phyloP scores from a whole-genome alignment of 1,140 invertebrate species.

The Ceratina australensis region DNA sequence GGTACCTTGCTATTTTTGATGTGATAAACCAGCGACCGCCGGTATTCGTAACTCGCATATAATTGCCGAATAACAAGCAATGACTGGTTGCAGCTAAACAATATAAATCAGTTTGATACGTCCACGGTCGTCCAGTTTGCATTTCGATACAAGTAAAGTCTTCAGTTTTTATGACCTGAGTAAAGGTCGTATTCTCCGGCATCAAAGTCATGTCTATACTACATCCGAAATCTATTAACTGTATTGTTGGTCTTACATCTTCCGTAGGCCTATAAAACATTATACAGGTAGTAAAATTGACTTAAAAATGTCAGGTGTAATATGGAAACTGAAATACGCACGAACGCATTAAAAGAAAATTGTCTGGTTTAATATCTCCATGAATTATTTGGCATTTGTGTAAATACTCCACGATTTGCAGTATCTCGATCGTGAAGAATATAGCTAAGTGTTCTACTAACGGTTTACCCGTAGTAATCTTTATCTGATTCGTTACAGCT shows the following conservation, averaged over 20 bases:
- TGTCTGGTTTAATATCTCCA: conserved; percentile 98
- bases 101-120: conserved; percentile 94
- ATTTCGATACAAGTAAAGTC: conserved; percentile 93
- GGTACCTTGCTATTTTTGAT: conserved; percentile 84
- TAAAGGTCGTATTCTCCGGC: conserved; percentile 89
- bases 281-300: conserved; percentile 1
- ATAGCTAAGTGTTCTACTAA: conserved; percentile 87
- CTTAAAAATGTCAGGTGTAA: background rate
- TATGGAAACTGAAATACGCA: conserved; percentile 76
- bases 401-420: conserved; percentile 92
- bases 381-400: conserved; percentile 96
- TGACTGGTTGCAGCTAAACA: conserved; percentile 92
- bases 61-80: conserved; percentile 91
- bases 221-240: conserved; percentile 93
- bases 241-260: conserved; percentile 83
- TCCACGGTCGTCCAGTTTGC: conserved; percentile 92
- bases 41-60: conserved; percentile 89
- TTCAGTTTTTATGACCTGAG: conserved; percentile 85
- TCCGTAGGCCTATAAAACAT: conserved; percentile 79
- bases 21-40: conserved; percentile 84
- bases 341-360: conserved; percentile 92
- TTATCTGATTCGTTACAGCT: conserved; percentile 86
- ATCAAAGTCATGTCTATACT: conserved; percentile 94
- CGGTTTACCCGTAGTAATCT: conserved; percentile 83
- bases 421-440: conserved; percentile 92